Percentiles rank a stretch among this genome's conserved stretches.
These are phyloP conservation scores for Chaenogobius annularis DNA, from an alignment of 2,113 vertebrate genomes.

Conservation along the genomic window DNA sequence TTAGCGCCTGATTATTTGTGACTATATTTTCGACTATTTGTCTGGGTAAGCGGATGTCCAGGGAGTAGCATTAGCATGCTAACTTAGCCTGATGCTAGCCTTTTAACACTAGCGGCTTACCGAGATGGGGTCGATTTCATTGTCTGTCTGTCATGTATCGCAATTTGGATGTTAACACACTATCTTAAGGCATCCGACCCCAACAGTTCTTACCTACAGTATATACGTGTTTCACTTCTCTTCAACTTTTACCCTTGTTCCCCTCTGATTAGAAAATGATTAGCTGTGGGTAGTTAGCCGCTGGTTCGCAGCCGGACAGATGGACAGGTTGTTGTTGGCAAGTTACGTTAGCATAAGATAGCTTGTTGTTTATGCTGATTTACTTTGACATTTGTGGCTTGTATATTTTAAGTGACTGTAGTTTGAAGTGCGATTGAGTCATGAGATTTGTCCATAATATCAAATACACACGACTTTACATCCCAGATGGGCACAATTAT, in stretches of 20 bases:
- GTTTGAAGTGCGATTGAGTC: constrained; percentile 13
- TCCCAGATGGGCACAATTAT: constrained; percentile 19
- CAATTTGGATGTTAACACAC: constrained; percentile 51
- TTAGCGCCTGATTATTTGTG: constrained; percentile 53
- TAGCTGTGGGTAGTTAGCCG: constrained; percentile 60
- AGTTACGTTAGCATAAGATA: constrained; percentile 70
- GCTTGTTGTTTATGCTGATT: constrained; percentile 67
- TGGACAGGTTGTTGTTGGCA: constrained; percentile 74
- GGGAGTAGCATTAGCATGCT: constrained; percentile 65
- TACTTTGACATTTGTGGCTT: constrained; percentile 32
- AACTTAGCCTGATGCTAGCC: constrained; percentile 60
- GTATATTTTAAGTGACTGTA: constrained; percentile 24
- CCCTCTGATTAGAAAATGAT: constrained; percentile 9
- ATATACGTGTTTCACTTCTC: neutral
- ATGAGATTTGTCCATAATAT: constrained; percentile 1
- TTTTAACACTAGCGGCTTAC: constrained; percentile 41
- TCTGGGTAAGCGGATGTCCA: constrained; percentile 61
- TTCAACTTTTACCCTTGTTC: neutral
- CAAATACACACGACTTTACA: neutral
- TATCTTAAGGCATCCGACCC: constrained; percentile 13
- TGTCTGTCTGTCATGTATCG: constrained; percentile 73
- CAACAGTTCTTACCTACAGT: neutral
- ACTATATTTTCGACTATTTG: constrained; percentile 57
- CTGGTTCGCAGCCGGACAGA: constrained; percentile 65
- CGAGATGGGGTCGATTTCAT: constrained; percentile 61